phyloP scores from a whole-genome alignment of 2,113 vertebrate species.

The Cacatua alba region DNA sequence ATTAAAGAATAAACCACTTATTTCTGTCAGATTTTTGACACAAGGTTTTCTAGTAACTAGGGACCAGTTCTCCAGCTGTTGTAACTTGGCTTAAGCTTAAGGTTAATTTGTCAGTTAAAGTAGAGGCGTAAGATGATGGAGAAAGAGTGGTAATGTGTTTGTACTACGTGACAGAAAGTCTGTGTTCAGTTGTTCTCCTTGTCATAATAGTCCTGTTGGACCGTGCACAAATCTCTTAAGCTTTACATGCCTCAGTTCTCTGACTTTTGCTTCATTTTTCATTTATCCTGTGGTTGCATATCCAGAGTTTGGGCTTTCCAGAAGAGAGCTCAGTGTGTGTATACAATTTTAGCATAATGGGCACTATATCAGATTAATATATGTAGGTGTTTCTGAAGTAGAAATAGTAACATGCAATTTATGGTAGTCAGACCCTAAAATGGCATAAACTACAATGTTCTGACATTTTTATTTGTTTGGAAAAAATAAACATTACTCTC shows the following conservation, averaged over 20 bases:
- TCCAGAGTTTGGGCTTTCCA: neutral
- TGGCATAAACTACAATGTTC: neutral
- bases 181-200: neutral
- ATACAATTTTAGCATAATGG: neutral
- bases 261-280: neutral
- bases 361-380: neutral
- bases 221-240: neutral
- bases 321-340: neutral
- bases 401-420: neutral
- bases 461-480: neutral
- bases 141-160: neutral
- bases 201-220: neutral
- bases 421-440: neutral
- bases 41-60: neutral
- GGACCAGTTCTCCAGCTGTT: neutral
- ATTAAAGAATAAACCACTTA: neutral
- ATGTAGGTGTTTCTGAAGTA: neutral
- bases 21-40: neutral
- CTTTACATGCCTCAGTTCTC: neutral
- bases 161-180: neutral
- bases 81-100: constrained; percentile 10
- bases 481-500: neutral
- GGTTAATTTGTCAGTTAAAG: constrained; percentile 17
- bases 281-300: neutral
- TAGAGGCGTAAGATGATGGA: neutral